Percentiles rank a stretch among this genome's conserved stretches.
Evolutionary conservation across 1,140 invertebrate genomes (phyloP).

Genomic region (Heliothis virescens): DNA sequence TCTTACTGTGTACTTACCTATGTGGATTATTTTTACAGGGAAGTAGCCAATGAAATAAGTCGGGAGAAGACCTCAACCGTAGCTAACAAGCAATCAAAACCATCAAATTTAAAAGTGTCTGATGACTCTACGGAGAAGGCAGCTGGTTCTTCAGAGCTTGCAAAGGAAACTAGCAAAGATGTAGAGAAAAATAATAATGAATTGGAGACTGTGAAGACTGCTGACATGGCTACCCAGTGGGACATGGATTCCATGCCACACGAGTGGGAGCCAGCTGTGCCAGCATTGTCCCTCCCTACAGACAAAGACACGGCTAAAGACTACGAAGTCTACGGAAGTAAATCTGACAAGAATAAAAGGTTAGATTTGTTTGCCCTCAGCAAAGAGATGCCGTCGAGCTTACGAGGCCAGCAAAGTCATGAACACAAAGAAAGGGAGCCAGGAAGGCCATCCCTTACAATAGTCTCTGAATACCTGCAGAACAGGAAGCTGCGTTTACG

Average conservation of each 20-base stretch:
- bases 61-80: conserved; percentile 71
- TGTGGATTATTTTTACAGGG: conserved; percentile 61
- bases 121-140: conserved; percentile 52
- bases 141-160: conserved; percentile 39
- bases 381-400: conserved; percentile 79
- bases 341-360: conserved; percentile 67
- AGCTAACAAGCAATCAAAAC: conserved; percentile 58
- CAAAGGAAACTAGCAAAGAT: conserved; percentile 46
- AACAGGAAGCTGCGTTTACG: conserved; percentile 72
- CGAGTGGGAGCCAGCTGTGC: conserved; percentile 72
- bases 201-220: conserved; percentile 55
- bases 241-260: conserved; percentile 62
- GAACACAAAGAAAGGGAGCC: conserved; percentile 52
- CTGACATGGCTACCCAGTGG: conserved; percentile 80
- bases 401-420: conserved; percentile 63
- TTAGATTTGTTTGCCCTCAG: conserved; percentile 78
- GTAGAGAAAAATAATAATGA: conserved; percentile 51
- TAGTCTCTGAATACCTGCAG: conserved; percentile 79
- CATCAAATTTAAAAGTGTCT: conserved; percentile 50
- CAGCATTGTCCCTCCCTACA: conserved; percentile 66
- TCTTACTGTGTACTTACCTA: neutral
- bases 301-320: conserved; percentile 59
- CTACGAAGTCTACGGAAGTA: conserved; percentile 63
- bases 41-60: conserved; percentile 78
- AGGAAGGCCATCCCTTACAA: conserved; percentile 67